These are phyloP conservation scores for Labeo calbasu DNA, from an alignment of 2,797 vertebrate genomes.

Conservation along the genomic window DNA sequence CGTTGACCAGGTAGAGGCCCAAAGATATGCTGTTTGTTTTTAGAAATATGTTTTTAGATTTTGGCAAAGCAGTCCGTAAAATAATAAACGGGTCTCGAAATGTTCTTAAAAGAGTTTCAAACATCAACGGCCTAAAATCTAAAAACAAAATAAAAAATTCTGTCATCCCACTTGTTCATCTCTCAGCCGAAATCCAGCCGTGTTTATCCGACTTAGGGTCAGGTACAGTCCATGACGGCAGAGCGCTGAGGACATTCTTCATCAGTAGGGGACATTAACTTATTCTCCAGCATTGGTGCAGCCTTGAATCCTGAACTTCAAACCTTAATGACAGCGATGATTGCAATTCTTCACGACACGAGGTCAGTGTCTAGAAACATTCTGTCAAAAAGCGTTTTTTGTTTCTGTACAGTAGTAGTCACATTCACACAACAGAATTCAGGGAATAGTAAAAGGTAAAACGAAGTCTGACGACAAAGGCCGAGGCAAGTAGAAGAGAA, in stretches of 20 bases:
- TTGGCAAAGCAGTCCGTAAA: slow-evolving; percentile 57
- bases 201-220: slow-evolving; percentile 19
- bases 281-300: slow-evolving; percentile 27
- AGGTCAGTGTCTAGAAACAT: slow-evolving; percentile 37
- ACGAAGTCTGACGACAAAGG: neutral
- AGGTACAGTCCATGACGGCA: slow-evolving; percentile 12
- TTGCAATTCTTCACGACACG: slow-evolving; percentile 58
- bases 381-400: slow-evolving; percentile 49
- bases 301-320: slow-evolving; percentile 11
- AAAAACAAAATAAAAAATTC: slow-evolving; percentile 17
- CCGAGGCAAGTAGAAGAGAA: neutral
- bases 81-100: slow-evolving; percentile 26
- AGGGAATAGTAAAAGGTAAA: slow-evolving; percentile 7
- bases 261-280: slow-evolving; percentile 25
- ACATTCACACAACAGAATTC: slow-evolving; percentile 68
- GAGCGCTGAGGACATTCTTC: slow-evolving; percentile 27
- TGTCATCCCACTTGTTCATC: neutral
- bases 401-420: slow-evolving; percentile 76
- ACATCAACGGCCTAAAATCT: slow-evolving; percentile 23
- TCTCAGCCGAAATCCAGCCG: neutral
- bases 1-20: slow-evolving; percentile 64
- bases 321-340: slow-evolving; percentile 40
- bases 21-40: slow-evolving; percentile 60
- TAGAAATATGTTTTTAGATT: slow-evolving; percentile 58
- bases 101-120: slow-evolving; percentile 26